Base-by-base conservation (phyloP, 2,113 vertebrate genomes). In the Periophthalmodon schlosseri region DNA sequence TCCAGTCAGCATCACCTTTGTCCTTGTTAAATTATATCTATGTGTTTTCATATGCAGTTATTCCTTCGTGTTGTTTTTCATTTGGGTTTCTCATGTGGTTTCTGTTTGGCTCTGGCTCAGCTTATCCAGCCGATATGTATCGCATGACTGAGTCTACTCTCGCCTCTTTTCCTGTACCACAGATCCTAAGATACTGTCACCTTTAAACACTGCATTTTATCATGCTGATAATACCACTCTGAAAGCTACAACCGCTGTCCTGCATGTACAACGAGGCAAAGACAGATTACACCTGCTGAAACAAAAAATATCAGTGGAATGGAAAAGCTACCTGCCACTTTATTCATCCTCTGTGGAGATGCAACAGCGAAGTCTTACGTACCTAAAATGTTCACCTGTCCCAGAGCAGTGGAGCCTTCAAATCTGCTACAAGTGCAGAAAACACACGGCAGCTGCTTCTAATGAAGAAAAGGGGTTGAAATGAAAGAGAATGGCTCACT, bases 171-270 rank as follows among this genome's bases (percentile, higher is more conserved):
- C 61, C 63, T 66, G 64, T 64, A 69, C 68, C 16, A 56, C 70
- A 80, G 83, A 87, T 85, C 0, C 15, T 57, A 44, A 16, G 81
- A 87, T 84, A 81, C 10, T 14, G 50, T 36, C 74, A 70, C 69
- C 70, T 85, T 83, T 84, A 84, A 83, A 80, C 79, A 70, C 54
- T 63, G 57, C 21, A 13, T 47, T 74, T 71, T 70, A 84, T 83
- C 76, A 67, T 54, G 6, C 3, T 0, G 73, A 87, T 81, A 84
- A 76, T 58, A n/a, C 13, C 33, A 0, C 66, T 75, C 67, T 73
- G 14, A 67, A 34, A 66, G 70, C 52, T 69, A 39, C 60, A 52
- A 54, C 50, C 65, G 9, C 15, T 28, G 0, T 75, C 76, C 52
- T 74, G 72, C 75, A 79, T 63, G 72, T 24, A 70, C 47, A 50